A percentile compares a stretch with the other conserved stretches of the same genome.
Conservation (phyloP, 2,797 vertebrate genomes). For the Myotis myotis region DNA sequence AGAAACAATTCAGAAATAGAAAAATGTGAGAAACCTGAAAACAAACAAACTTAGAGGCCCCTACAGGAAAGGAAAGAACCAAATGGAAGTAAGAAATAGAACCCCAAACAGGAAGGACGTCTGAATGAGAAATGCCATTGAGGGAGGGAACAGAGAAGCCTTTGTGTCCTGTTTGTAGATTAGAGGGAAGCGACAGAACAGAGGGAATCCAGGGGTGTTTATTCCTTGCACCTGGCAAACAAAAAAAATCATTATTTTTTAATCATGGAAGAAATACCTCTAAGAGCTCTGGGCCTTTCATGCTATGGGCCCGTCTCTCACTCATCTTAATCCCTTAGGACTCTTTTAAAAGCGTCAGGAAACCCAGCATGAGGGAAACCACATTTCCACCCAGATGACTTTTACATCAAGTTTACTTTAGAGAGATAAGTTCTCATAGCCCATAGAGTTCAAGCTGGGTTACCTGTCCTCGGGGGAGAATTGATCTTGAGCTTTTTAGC, state of each 20-base stretch:
- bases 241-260: slow-evolving; percentile 71
- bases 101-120: slow-evolving; percentile 68
- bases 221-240: slow-evolving; percentile 65
- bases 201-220: slow-evolving; percentile 57
- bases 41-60: slow-evolving; percentile 54
- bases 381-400: slow-evolving; percentile 37
- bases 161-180: slow-evolving; percentile 65
- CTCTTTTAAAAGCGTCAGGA: slow-evolving; percentile 39
- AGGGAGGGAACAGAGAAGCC: slow-evolving; percentile 52
- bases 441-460: neutral
- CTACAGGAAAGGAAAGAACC: slow-evolving; percentile 57
- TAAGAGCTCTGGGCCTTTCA: slow-evolving; percentile 23
- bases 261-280: slow-evolving; percentile 61
- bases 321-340: slow-evolving; percentile 39
- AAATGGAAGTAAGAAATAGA: slow-evolving; percentile 66
- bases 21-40: slow-evolving; percentile 59
- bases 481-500: neutral
- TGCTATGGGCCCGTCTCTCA: neutral
- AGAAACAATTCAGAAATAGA: slow-evolving; percentile 52
- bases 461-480: neutral
- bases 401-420: slow-evolving; percentile 59
- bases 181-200: slow-evolving; percentile 25
- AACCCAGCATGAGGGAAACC: slow-evolving; percentile 32
- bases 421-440: neutral
- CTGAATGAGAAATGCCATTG: slow-evolving; percentile 53